Base-by-base conservation (phyloP, 2,888 invertebrate species). In the Eupelmus urozonus region DNA sequence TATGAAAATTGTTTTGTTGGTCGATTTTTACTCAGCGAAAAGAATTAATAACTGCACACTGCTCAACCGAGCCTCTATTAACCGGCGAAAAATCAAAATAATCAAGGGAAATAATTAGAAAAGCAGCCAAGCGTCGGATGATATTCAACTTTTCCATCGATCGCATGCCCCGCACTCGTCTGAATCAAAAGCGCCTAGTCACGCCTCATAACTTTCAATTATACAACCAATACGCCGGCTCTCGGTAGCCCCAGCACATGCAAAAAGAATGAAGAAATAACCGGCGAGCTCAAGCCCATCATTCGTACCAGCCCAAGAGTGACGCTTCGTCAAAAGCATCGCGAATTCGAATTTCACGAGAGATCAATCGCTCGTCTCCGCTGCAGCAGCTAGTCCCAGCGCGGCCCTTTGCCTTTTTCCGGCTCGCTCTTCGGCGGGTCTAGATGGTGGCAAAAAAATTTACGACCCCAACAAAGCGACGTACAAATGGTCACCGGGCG, bases 391-490 rank as follows among this genome's bases (percentile, higher is more conserved):
- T n/a, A n/a, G n/a, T 16, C 11, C 23, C 16, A 20, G 40, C 27
- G 62, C 20, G 11, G 25, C 34, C 23, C 40, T 4, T 42, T 1
- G 20, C 34, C 29, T 40, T 13, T 34, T n/a, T 34, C 34, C 16
- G 3, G 0, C 60, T n/a, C 34, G 29, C 60, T 1, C 60, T 18
- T 16, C 2, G 40, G 3, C 18, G 20, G 4, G 0, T 20, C 13
- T 11, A 27, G 34, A 20, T 18, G 29, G 78, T 69, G 74, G 20
- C 57, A 73, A 74, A 74, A 78, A 78, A 78, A 78, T 78, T 78
- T 78, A 78, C 65, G 70, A 73, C 67, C 67, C 67, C 76, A 65
- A 76, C 76, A 76, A 76, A 63, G 34, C 7, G n/a, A 2, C n/a
- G 55, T 57, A 59, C 76, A 59, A 76, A 76, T 65, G 45, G 20